Percentiles rank a stretch among this genome's conserved stretches.
Evolutionary conservation across 2,888 invertebrate genomes (phyloP).

Genomic region (Sminthurinus aureus): DNA sequence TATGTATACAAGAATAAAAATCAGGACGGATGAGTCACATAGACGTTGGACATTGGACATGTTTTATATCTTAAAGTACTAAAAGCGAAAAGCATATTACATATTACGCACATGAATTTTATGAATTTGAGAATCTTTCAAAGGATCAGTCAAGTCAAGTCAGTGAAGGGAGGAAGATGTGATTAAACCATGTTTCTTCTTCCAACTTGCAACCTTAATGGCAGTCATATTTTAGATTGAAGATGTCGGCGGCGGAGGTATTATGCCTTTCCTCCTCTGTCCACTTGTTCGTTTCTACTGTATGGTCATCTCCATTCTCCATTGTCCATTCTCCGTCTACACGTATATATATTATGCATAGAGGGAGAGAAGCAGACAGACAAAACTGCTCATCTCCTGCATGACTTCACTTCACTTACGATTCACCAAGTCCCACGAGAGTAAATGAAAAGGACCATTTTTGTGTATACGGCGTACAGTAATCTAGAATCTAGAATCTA

Average conservation of each 20-base stretch:
- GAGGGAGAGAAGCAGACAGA: too few species aligned
- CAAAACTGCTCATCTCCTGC: background rate
- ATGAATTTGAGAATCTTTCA: background rate
- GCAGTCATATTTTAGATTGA: background rate
- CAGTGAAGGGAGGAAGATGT: background rate
- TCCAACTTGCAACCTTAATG: background rate
- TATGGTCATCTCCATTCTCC: too few species aligned
- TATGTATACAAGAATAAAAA: background rate
- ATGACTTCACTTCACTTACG: background rate
- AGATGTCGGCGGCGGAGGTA: background rate
- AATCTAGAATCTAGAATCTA: background rate
- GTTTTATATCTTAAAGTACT: background rate
- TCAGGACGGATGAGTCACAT: background rate
- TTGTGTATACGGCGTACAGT: too few species aligned
- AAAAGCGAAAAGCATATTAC: background rate
- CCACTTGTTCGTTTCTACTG: background rate
- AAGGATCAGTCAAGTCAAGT: conserved; percentile 4
- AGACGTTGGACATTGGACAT: background rate
- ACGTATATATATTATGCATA: too few species aligned
- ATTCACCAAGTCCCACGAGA: background rate
- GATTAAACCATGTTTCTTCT: conserved; percentile 15
- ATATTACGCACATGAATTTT: background rate
- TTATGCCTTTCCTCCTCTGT: background rate
- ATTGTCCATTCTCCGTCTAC: too few species aligned
- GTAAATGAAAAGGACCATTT: background rate